phyloP scores from a whole-genome alignment of 2,797 vertebrate species.

The Pseudochirops cupreus region DNA sequence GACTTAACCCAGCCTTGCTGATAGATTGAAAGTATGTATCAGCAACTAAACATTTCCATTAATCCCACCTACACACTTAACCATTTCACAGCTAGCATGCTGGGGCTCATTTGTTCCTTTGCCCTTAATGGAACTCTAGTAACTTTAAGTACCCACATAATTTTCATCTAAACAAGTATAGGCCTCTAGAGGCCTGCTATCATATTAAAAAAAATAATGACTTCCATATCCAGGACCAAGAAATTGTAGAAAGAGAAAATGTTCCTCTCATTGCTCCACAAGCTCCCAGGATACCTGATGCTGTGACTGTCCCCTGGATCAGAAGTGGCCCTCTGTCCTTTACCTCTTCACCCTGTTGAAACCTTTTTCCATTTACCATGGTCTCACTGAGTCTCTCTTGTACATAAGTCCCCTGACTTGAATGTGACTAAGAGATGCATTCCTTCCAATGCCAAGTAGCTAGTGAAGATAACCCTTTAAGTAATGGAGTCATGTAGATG shows the following conservation, averaged over 20 bases:
- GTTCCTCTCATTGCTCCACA: neutral
- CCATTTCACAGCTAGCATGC: neutral
- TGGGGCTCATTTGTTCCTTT: neutral
- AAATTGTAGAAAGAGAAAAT: neutral
- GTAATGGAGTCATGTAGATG: neutral
- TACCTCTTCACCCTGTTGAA: neutral
- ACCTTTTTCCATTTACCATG: neutral
- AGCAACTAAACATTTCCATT: fast-evolving
- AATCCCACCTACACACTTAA: neutral
- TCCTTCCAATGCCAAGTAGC: neutral
- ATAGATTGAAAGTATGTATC: too few relatives aligned
- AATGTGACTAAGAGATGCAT: neutral
- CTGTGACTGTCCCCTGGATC: neutral
- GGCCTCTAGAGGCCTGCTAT: neutral
- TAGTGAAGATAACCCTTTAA: neutral
- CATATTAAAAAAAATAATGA: neutral
- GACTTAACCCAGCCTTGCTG: neutral
- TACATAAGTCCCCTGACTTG: neutral
- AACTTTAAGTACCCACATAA: neutral
- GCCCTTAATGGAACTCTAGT: neutral
- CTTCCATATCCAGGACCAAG: neutral
- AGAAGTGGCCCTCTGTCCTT: neutral
- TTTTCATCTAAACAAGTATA: neutral
- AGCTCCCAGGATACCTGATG: neutral
- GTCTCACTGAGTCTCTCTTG: neutral